These are phyloP conservation scores for Drosophila aldrichi DNA, from an alignment of 2,888 invertebrate species.

Conservation along the genomic window DNA sequence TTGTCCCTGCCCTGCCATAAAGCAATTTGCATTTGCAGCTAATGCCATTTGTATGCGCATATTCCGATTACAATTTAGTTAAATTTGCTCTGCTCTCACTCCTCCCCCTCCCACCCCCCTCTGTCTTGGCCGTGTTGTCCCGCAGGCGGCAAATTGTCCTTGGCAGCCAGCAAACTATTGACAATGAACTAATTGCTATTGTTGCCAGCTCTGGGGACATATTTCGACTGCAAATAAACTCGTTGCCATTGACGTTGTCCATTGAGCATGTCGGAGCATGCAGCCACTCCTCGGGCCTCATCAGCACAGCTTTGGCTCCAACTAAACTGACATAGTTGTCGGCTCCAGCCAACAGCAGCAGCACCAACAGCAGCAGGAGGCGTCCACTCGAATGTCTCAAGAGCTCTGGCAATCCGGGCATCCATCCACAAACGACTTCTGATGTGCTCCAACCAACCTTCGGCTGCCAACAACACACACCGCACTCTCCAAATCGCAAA, in stretches of 20 bases:
- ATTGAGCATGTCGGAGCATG: conserved; percentile 20
- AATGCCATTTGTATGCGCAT: conserved; percentile 82
- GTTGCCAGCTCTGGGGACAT: conserved; percentile 77
- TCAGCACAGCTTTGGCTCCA: conserved; percentile 63
- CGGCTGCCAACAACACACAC: conserved; percentile 55
- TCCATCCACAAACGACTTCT: conserved; percentile 37
- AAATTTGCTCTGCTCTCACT: conserved; percentile 56
- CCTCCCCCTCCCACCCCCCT: too few relatives aligned
- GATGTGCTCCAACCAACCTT: conserved; percentile 32
- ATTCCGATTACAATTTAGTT: conserved; percentile 81
- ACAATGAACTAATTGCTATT: conserved; percentile 81
- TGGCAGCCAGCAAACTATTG: conserved; percentile 78
- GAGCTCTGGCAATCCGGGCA: conserved; percentile 56
- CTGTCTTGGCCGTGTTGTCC: neutral
- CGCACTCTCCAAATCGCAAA: conserved; percentile 81
- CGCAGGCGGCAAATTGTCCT: conserved; percentile 52
- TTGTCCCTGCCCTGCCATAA: conserved; percentile 61
- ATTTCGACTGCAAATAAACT: conserved; percentile 82
- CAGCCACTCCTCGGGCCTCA: conserved; percentile 37
- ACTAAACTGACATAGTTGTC: conserved; percentile 45
- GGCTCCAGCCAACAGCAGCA: conserved; percentile 11
- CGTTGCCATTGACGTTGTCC: conserved; percentile 54
- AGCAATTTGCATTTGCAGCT: conserved; percentile 80
- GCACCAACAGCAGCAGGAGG: conserved; percentile 11
- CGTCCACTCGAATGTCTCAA: conserved; percentile 79